phyloP scores from a whole-genome alignment of 2,797 vertebrate genomes.

The Clarias fuscus region DNA sequence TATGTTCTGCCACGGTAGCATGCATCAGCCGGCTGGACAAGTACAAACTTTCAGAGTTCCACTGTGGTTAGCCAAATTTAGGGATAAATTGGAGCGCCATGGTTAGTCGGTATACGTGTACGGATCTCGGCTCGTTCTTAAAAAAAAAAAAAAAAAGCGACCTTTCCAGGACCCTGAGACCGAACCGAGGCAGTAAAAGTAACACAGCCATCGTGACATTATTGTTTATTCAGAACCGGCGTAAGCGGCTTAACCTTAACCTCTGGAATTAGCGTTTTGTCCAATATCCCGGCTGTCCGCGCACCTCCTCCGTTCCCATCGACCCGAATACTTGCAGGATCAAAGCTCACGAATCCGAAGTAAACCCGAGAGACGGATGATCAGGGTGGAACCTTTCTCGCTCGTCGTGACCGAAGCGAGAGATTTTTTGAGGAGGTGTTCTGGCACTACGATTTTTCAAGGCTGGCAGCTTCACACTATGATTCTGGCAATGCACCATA shows the following conservation, averaged over 20 bases:
- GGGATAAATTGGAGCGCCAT: not conserved
- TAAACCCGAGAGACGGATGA: constrained; percentile 13
- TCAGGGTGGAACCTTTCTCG: constrained; percentile 6
- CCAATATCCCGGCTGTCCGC: not conserved
- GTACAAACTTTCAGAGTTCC: constrained; percentile 23
- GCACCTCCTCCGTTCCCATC: not conserved
- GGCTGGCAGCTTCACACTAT: constrained; percentile 22
- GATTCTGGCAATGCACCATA: constrained; percentile 35
- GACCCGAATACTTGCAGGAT: constrained; percentile 23
- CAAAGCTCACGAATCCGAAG: not conserved
- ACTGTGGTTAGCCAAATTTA: not conserved
- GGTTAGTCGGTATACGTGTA: not conserved
- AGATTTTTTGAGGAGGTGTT: constrained; percentile 44
- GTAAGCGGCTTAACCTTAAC: constrained; percentile 12
- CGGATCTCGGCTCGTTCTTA: not conserved
- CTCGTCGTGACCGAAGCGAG: constrained; percentile 30
- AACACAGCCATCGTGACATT: not conserved
- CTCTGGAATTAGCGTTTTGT: constrained; percentile 3
- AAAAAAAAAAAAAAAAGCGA: not conserved
- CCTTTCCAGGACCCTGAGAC: not conserved
- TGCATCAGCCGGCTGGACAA: constrained; percentile 1
- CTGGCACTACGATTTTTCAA: constrained; percentile 23
- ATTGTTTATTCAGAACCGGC: not conserved
- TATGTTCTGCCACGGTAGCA: constrained; percentile 26
- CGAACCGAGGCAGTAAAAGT: not conserved